Conservation (phyloP, 2,888 invertebrate species). For the Dyspetes luteomarginatus region DNA sequence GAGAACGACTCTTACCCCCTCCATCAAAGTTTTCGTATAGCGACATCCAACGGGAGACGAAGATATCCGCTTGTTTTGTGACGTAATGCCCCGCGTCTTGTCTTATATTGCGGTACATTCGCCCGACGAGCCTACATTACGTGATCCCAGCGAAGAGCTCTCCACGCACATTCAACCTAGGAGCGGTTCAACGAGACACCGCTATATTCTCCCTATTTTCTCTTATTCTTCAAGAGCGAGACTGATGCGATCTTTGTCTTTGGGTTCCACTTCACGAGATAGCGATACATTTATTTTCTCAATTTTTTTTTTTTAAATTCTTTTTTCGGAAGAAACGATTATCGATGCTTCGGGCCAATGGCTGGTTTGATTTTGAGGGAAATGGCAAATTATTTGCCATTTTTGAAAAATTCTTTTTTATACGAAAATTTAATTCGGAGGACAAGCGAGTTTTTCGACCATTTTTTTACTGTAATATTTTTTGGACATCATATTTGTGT, state of each 20-base stretch:
- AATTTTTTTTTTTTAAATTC: neutral
- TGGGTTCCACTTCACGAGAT: neutral
- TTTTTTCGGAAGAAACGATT: too few species aligned
- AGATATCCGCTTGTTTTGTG: constrained; percentile 70
- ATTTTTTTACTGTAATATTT: too few species aligned
- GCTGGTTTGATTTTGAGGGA: too few species aligned
- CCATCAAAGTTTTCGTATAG: neutral
- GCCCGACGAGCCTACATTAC: constrained; percentile 82
- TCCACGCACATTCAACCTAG: constrained; percentile 54
- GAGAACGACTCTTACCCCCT: neutral
- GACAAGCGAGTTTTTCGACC: too few species aligned
- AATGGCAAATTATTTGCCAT: too few species aligned
- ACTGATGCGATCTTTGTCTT: neutral
- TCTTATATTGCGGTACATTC: constrained; percentile 80
- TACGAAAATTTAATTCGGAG: too few species aligned
- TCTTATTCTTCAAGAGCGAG: neutral
- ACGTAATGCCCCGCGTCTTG: constrained; percentile 77
- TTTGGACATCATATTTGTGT: too few species aligned
- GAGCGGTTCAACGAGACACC: constrained; percentile 21
- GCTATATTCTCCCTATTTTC: constrained; percentile 44
- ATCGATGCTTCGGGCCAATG: too few species aligned
- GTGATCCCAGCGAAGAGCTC: constrained; percentile 73
- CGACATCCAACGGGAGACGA: constrained; percentile 49
- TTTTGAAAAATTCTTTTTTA: too few species aligned
- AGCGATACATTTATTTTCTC: neutral